Conservation (phyloP, 1,140 invertebrate genomes). For the Zophobas atratus region DNA sequence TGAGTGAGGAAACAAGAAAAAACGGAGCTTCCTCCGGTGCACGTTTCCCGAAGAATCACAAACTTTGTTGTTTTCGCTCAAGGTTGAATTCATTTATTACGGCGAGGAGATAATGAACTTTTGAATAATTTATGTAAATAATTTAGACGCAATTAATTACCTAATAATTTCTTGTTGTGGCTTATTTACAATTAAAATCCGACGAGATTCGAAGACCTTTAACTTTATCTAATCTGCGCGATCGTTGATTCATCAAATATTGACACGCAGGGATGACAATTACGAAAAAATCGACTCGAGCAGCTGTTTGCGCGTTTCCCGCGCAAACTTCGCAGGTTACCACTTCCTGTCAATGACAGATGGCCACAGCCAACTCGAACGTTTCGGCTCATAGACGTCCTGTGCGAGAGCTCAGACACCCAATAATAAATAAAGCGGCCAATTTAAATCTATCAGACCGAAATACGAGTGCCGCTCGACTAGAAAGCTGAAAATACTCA, state of each 20-base stretch:
- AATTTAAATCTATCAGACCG: no score
- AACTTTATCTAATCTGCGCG: conserved; percentile 7
- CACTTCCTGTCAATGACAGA: no score
- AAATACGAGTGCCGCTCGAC: no score
- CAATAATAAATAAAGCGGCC: not conserved
- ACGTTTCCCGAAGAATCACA: conserved; percentile 17
- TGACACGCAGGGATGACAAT: not conserved
- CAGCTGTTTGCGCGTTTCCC: not conserved
- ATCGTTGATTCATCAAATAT: conserved; percentile 20
- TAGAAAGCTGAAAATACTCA: not conserved
- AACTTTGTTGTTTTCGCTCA: conserved; percentile 1
- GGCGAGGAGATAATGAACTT: conserved; percentile 32
- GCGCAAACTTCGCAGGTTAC: no score
- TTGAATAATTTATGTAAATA: conserved; percentile 43
- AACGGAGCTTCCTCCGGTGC: not conserved
- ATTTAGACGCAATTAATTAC: conserved; percentile 40
- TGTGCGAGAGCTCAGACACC: no score
- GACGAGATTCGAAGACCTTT: not conserved
- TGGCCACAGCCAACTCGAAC: no score
- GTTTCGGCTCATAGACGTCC: no score
- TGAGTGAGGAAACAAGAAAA: conserved; percentile 5
- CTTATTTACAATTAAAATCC: conserved; percentile 38
- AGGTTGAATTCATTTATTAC: conserved; percentile 35
- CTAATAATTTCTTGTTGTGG: conserved; percentile 29
- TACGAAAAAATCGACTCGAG: conserved; percentile 5